Percentiles rank a stretch among this genome's conserved stretches.
Conservation (phyloP, 2,888 invertebrate species). For the Thymelicus acteon region DNA sequence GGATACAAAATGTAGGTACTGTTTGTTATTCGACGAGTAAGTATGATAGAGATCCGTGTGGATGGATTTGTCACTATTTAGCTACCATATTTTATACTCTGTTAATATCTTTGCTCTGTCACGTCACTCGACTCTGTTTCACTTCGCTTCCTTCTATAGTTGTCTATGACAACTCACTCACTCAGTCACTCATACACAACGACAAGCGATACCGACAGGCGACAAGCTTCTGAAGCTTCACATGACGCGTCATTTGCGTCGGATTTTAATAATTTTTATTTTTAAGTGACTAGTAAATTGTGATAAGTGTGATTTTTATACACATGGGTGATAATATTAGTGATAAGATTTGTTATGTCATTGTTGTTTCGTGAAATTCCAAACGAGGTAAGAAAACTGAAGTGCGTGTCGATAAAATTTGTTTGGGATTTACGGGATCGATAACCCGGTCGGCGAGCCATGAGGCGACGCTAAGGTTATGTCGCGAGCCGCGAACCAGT, state of each 20-base stretch:
- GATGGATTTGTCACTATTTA: too few relatives aligned
- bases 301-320: conserved; percentile 83
- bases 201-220: conserved; percentile 59
- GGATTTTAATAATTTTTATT: conserved; percentile 79
- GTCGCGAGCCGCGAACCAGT: conserved; percentile 77
- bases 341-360: conserved; percentile 82
- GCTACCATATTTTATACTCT: background rate
- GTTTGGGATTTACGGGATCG: conserved; percentile 83
- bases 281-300: conserved; percentile 80
- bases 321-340: conserved; percentile 81
- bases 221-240: conserved; percentile 60
- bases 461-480: conserved; percentile 84
- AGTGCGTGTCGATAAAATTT: conserved; percentile 65
- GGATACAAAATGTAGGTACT: too few relatives aligned
- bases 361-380: conserved; percentile 74
- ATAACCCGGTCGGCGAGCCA: conserved; percentile 82
- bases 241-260: conserved; percentile 78
- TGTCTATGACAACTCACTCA: conserved; percentile 10
- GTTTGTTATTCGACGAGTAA: too few relatives aligned
- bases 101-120: background rate
- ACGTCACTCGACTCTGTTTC: conserved; percentile 8
- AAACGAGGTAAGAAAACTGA: conserved; percentile 75
- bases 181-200: conserved; percentile 22
- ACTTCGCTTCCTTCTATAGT: conserved; percentile 42
- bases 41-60: too few relatives aligned